Evolutionary conservation across 2,113 vertebrate species (phyloP), one percentile per base, ranked within the genome.

Genomic region (Riparia riparia): DNA sequence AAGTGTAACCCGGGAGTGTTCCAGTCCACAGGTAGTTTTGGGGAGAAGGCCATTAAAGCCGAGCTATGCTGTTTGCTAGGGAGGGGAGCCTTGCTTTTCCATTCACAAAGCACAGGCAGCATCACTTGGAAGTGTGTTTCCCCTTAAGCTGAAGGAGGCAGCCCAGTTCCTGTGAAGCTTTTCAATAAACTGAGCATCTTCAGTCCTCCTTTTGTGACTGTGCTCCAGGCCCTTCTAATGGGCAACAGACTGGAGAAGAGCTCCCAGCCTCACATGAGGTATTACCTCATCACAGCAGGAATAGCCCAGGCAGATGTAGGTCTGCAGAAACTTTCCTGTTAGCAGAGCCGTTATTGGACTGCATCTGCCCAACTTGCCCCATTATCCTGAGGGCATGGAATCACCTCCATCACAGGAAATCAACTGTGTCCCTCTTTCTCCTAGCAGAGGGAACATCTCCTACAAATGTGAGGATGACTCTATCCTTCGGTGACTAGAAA

Each of bases 1-100:
- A 97, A 98, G 85, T 99, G 99, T 92, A 99, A 99, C 94, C 82
- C 97, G 0, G 89, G 97, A 0, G 98, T 99, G 90, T 99, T 99
- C 97, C 99, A 99, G 96, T 99, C 99, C 4, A 98, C 99, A 89
- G 99, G 99, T 99, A 76, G 7, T 9, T 74, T 13, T 6, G 57
- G 58, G 29, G 60, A 45, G 17, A 6, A 1, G 10, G 14, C 8
- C 54, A 63, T 12, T 41, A 54, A 66, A 81, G 28, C 56, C 63
- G 32, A 82, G 34, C 32, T 65, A 4, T 14, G 22, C 24, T 70
- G 3, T 65, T 65, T 70, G 17, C 45, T 41, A 26, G 18, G 29
- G 56, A 86, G 14, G 44, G 20, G 34, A 90, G 17, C 29, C 22
- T 39, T 69, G 44, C 16, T 89, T 65, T 76, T 68, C 45, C 24